These are phyloP conservation scores for Antitype chi DNA, from an alignment of 2,888 invertebrate genomes.

Conservation along the genomic window DNA sequence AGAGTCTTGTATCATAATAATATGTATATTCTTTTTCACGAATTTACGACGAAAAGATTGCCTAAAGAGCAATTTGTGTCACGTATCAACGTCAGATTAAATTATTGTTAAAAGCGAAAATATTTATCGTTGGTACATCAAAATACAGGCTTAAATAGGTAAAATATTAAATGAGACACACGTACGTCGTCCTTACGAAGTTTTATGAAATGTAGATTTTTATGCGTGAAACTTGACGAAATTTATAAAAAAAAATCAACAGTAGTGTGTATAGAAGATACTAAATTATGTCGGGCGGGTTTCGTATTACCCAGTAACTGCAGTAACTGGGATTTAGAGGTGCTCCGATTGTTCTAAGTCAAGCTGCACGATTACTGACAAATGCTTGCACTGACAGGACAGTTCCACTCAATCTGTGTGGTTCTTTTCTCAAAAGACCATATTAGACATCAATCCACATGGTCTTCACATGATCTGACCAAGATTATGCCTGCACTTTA, in stretches of 20 bases:
- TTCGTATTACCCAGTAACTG: not conserved
- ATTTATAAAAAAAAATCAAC: not conserved
- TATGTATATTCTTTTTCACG: conserved; percentile 15
- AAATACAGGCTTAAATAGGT: conserved; percentile 1
- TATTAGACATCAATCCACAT: no score
- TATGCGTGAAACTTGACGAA: not conserved
- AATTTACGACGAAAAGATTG: conserved; percentile 26
- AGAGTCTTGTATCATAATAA: not conserved
- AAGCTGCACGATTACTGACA: no score
- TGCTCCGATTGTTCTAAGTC: no score
- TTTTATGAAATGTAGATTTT: not conserved
- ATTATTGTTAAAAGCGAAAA: not conserved
- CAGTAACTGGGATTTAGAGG: not conserved
- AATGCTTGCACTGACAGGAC: no score
- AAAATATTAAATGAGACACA: not conserved
- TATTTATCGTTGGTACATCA: not conserved
- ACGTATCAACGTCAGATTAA: conserved; percentile 10
- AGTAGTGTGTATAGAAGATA: not conserved
- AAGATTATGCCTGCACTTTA: no score
- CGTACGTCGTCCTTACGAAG: not conserved
- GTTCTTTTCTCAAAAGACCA: no score
- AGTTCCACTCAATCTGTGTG: no score
- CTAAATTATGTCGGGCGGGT: no score
- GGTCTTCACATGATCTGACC: no score
- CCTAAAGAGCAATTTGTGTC: conserved; percentile 24